Evolutionary conservation across 2,113 vertebrate genomes (phyloP), one percentile per base, ranked within the genome.

Genomic region (Tylochromis polylepis): DNA sequence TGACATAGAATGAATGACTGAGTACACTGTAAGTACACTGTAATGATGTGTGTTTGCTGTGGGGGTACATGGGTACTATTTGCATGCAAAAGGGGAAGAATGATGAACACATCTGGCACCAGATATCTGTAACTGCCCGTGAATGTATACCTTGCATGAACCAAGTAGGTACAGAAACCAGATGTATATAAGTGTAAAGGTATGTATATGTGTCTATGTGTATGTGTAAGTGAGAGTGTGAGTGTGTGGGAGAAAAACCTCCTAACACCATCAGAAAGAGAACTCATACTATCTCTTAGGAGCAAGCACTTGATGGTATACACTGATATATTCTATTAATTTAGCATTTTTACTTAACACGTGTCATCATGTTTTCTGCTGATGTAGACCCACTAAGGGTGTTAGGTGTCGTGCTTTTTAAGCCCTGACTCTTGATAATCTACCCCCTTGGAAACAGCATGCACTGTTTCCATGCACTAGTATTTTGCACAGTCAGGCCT

Each of bases 351-450:
- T 27, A 15, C 24, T 24, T 27, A 58, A 58, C 56, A 27, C 15
- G 56, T 29, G 56, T 0, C 56, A 2, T 58, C 56, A 29, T 58
- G 56, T 58, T 0, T 58, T 58, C 56, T 58, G 56, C 56, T 58
- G 56, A 58, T 58, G 24, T 58, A 15, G 56, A 24, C 56, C 56
- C 24, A 27, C 27, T 58, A 27, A 58, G 27, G 22, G 22, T 58
- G 56, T 27, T 57, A 27, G 7, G 56, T 49, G 56, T 15, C 14
- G 12, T 58, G 22, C 4, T 27, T 24, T 58, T 27, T 15, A 58
- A 58, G 0, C 24, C 2, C 1, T 58, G 56, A 27, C 24, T 58
- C 56, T 15, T 4, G 1, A 27, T 58, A 27, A 15, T 58, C 24
- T 27, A 58, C 22, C 56, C 14, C 56, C 56, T 58, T 27, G 56